Conservation (phyloP, 2,113 vertebrate species). For the Ceyx margarethae region DNA sequence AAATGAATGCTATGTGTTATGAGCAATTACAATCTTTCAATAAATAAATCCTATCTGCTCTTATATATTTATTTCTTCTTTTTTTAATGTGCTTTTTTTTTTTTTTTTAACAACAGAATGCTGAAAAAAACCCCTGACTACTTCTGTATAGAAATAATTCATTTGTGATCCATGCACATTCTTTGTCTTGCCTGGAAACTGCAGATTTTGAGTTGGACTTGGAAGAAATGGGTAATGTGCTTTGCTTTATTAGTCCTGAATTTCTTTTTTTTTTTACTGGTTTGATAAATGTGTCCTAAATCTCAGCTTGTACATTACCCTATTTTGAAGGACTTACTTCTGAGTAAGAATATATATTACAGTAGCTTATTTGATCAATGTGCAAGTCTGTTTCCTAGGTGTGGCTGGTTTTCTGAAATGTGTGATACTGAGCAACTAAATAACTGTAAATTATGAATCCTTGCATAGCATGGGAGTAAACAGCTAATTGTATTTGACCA, state of each 20-base stretch:
- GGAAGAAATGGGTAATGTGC: not conserved
- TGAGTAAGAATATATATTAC: not conserved
- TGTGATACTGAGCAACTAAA: not conserved
- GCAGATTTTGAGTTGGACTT: not conserved
- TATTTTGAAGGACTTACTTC: not conserved
- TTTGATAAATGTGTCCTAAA: not conserved
- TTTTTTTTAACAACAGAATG: not conserved
- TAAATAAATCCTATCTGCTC: no score
- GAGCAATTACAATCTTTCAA: no score
- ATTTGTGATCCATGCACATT: not conserved
- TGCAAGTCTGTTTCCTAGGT: not conserved
- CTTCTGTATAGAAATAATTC: not conserved
- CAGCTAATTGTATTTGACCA: not conserved
- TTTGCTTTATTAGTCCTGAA: not conserved
- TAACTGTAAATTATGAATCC: not conserved
- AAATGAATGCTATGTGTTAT: no score
- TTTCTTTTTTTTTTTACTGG: not conserved
- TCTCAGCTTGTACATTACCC: not conserved
- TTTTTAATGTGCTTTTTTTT: not conserved
- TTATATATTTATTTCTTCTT: not conserved
- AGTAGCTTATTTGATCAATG: not conserved
- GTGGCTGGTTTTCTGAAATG: not conserved
- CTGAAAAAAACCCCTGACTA: not conserved
- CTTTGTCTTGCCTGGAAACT: not conserved
- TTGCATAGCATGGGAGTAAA: not conserved